These are phyloP conservation scores for Cygnus atratus DNA, from an alignment of 2,113 vertebrate species.

Conservation along the genomic window DNA sequence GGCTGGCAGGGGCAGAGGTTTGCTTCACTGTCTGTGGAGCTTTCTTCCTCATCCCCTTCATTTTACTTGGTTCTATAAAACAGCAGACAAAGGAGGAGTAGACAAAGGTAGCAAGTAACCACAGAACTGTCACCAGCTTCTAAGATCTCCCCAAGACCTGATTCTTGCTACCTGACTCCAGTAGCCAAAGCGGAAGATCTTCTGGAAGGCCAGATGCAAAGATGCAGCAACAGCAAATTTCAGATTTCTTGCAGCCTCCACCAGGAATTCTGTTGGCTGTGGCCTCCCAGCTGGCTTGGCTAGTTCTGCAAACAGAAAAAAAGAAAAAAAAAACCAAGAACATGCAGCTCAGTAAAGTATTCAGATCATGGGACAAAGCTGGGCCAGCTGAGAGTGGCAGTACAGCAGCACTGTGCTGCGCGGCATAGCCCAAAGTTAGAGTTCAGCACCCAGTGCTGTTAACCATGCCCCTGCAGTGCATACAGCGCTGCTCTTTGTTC, in stretches of 20 bases:
- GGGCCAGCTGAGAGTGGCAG: accelerated
- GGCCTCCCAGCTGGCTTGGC: neutral
- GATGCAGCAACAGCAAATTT: neutral
- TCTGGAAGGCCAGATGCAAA: accelerated
- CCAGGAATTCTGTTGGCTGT: accelerated
- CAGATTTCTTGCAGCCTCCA: neutral
- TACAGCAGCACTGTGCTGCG: accelerated
- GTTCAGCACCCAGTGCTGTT: accelerated
- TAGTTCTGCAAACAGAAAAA: neutral
- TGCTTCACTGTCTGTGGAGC: slow-evolving; percentile 84
- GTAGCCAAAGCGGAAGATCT: neutral
- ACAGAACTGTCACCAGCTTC: neutral
- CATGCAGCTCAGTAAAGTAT: neutral
- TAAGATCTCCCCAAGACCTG: neutral
- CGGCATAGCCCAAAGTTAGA: neutral
- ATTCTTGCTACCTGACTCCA: neutral
- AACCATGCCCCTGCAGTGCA: accelerated
- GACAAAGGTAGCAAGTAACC: neutral
- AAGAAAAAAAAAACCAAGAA: neutral
- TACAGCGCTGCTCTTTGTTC: neutral
- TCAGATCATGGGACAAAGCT: neutral
- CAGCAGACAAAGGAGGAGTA: slow-evolving; percentile 58
- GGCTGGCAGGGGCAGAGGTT: slow-evolving; percentile 86
- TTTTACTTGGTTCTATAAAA: slow-evolving; percentile 72
- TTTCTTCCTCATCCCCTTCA: slow-evolving; percentile 85